phyloP scores from a whole-genome alignment of 2,888 invertebrate genomes.

The Criorhina ranunculi region DNA sequence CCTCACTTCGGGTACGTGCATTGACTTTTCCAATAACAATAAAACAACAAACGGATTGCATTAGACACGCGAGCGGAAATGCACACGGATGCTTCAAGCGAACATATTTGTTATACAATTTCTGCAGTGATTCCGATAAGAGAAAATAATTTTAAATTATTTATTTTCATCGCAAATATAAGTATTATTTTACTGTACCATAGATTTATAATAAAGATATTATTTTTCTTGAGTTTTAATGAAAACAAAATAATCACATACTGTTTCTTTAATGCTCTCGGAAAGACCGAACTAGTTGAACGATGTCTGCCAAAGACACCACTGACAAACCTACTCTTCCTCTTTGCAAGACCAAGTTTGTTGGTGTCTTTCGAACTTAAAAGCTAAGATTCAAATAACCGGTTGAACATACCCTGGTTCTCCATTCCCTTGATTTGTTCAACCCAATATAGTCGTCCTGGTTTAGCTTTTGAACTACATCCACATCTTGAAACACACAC shows the following conservation, averaged over 20 bases:
- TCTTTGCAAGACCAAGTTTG: too few species aligned
- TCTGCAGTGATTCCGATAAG: constrained; percentile 43
- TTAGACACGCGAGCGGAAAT: constrained; percentile 20
- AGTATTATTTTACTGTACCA: constrained; percentile 52
- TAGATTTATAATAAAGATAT: constrained; percentile 65
- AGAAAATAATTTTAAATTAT: constrained; percentile 41
- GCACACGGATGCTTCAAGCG: constrained; percentile 20
- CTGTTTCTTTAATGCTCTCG: too few species aligned
- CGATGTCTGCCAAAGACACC: too few species aligned
- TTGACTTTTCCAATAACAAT: constrained; percentile 84
- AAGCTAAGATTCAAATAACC: too few species aligned
- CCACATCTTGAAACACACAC: too few species aligned
- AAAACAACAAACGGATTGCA: constrained; percentile 77
- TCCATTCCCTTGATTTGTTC: too few species aligned
- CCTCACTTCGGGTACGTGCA: constrained; percentile 84
- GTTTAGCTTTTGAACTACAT: too few species aligned
- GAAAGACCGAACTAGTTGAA: too few species aligned
- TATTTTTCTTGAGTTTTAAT: constrained; percentile 70
- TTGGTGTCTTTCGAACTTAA: too few species aligned
- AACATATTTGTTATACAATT: constrained; percentile 4
- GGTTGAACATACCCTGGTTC: too few species aligned
- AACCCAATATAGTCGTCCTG: too few species aligned
- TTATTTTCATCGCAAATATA: constrained; percentile 34
- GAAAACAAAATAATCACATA: constrained; percentile 28
- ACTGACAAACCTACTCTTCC: too few species aligned